Conservation (phyloP, 2,113 vertebrate species). For the Thinocorus orbignyianus region DNA sequence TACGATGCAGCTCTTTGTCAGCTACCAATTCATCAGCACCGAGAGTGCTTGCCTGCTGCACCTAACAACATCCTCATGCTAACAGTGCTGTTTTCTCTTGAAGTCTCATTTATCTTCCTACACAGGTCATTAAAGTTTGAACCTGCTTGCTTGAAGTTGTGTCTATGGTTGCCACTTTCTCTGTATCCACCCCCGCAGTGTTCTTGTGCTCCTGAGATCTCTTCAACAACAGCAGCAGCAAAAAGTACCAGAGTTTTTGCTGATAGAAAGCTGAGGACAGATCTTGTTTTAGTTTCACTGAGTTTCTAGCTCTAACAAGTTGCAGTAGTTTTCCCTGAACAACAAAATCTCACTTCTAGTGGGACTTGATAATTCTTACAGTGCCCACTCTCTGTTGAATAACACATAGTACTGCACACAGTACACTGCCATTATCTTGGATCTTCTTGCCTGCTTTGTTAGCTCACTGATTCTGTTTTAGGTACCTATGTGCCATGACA, state of each 20-base stretch:
- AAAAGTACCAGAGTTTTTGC: not conserved
- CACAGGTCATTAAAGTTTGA: constrained; percentile 41
- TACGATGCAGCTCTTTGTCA: constrained; percentile 37
- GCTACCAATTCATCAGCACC: constrained; percentile 5
- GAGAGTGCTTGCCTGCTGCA: not conserved
- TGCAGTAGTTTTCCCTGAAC: not conserved
- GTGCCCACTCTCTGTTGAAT: not conserved
- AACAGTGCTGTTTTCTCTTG: constrained; percentile 43
- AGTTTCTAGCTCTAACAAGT: not conserved
- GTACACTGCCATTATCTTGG: not conserved
- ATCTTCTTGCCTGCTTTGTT: not conserved
- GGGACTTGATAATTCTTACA: not conserved
- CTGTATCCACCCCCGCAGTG: constrained; percentile 32
- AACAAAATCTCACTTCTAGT: not conserved
- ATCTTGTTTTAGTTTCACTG: not conserved
- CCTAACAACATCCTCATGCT: constrained; percentile 48
- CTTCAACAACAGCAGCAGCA: not conserved
- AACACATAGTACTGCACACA: not conserved
- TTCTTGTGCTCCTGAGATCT: constrained; percentile 19
- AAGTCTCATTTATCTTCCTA: constrained; percentile 62
- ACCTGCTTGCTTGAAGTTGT: constrained; percentile 35
- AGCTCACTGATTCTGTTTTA: not conserved
- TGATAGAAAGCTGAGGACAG: not conserved
- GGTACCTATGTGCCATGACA: not conserved
- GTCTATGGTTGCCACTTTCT: constrained; percentile 17